A percentile compares a stretch with the other conserved stretches of the same genome.
phyloP scores from a whole-genome alignment of 1,140 invertebrate genomes.

The Drosophila miranda region DNA sequence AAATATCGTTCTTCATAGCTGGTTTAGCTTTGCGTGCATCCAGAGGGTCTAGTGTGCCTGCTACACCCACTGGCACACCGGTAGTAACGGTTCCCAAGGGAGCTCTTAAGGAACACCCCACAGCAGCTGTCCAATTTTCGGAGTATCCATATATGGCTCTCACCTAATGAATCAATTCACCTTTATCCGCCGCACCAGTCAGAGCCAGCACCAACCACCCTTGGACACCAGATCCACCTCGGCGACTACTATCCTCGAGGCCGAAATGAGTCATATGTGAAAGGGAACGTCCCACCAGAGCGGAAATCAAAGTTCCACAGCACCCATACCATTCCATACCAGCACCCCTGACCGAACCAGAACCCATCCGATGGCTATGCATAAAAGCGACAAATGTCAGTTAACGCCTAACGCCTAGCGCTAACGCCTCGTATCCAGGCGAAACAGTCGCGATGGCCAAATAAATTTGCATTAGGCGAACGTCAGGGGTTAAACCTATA shows the following conservation, averaged over 20 bases:
- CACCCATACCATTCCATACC: no score
- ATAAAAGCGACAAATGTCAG: constrained; percentile 77
- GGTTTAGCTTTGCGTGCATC: no score
- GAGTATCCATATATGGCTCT: constrained; percentile 6
- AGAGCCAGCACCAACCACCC: constrained; percentile 22
- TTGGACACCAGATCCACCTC: constrained; percentile 14
- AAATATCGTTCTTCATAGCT: no score
- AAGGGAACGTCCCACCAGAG: constrained; percentile 32
- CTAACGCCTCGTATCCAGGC: constrained; percentile 34
- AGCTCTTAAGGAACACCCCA: constrained; percentile 42
- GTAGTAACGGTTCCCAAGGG: constrained; percentile 31
- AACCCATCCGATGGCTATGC: constrained; percentile 45
- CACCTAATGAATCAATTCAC: constrained; percentile 47
- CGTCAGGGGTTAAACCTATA: constrained; percentile 28
- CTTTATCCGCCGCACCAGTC: constrained; percentile 13
- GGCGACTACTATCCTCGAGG: constrained; percentile 9
- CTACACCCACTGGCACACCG: neutral
- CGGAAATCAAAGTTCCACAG: constrained; percentile 55
- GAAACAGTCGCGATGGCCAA: constrained; percentile 56
- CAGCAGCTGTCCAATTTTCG: constrained; percentile 43
- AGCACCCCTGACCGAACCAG: constrained; percentile 24
- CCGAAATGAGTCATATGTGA: constrained; percentile 66
- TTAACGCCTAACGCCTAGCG: constrained; percentile 63
- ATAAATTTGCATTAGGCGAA: constrained; percentile 71
- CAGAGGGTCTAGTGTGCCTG: no score